Evolutionary conservation across 2,888 invertebrate species (phyloP), one percentile per base, ranked within the genome.

Genomic region (Xanthia togata): DNA sequence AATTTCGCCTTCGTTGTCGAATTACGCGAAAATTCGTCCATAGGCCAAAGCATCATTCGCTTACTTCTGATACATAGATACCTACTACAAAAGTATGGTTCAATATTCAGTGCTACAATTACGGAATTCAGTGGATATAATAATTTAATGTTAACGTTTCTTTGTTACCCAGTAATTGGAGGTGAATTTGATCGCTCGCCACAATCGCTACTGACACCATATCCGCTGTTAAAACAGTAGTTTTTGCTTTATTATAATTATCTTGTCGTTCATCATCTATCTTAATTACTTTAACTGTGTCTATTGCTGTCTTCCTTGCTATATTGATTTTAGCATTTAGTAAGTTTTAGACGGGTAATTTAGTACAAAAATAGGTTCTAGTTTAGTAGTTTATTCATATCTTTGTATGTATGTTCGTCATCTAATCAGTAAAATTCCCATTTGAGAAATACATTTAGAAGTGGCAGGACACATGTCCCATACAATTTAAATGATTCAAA

Each of bases 101-200:
- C 23, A 68, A 64, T 68, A 79, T 63, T 68, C 57, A 67, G 62
- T 63, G 62, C 41, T 31, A 63, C 47, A 53, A 68, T 68, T 31
- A 69, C 64, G 2, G 44, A 69, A 53, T 81, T 31, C 70, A 44
- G 59, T 70, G 57, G 50, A 60, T 70, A 78, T 73, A 80, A 79
- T 86, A 81, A 83, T 75, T 65, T 65, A 62, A 59, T 70, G 67
- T 68, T 87, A 83, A 81, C 63, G 88, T 69, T 55, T 78, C 81
- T 81, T 86, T 88, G 86, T 86, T 79, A 70, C 55, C 12, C 35
- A 31, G 71, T 78, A 67, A 81, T 64, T 64, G 59, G 77, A 83
- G 74, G 59, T 73, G 73, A 76, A 81, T 59, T 35, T 73, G 86
- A 83, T 81, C 81, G 67, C 59, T 65, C 20, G 80, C 53, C 20